phyloP scores from a whole-genome alignment of 2,888 invertebrate genomes.

The Orgyia antiqua region DNA sequence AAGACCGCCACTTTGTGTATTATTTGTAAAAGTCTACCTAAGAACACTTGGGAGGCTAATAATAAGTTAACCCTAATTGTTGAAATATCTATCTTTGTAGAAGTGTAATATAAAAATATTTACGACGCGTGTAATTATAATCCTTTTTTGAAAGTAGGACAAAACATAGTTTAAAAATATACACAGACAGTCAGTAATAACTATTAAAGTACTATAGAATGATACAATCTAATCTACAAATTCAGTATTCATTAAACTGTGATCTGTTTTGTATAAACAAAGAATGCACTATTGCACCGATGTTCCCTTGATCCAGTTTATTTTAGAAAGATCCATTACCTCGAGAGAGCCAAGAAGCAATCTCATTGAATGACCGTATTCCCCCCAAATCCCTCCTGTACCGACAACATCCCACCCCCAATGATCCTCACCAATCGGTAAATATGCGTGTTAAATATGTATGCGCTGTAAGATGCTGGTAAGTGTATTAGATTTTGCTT shows the following conservation, averaged over 20 bases:
- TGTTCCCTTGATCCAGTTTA: constrained; percentile 73
- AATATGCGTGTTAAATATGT: constrained; percentile 79
- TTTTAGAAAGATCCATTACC: constrained; percentile 78
- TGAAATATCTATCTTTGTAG: too few relatives aligned
- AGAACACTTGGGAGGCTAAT: too few relatives aligned
- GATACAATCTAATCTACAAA: too few relatives aligned
- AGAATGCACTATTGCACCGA: constrained; percentile 56
- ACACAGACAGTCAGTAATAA: too few relatives aligned
- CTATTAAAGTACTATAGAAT: too few relatives aligned
- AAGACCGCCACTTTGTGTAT: too few relatives aligned
- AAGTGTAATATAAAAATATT: too few relatives aligned
- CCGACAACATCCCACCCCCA: constrained; percentile 38
- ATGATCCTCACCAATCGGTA: constrained; percentile 75
- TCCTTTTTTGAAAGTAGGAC: too few relatives aligned
- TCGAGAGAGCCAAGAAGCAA: constrained; percentile 76
- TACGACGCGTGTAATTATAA: too few relatives aligned
- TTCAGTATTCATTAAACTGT: not conserved
- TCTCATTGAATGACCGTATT: constrained; percentile 79
- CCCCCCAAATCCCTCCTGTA: constrained; percentile 41
- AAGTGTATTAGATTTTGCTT: constrained; percentile 77
- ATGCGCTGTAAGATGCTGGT: constrained; percentile 72
- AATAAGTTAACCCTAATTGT: too few relatives aligned
- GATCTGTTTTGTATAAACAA: constrained; percentile 9
- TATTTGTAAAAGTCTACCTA: too few relatives aligned
- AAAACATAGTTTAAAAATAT: too few relatives aligned